Percentiles rank a stretch among this genome's conserved stretches.
Evolutionary conservation across 53 echinoderm and acorn worm species (phyloP).

Genomic region (Apostichopus leukothele): DNA sequence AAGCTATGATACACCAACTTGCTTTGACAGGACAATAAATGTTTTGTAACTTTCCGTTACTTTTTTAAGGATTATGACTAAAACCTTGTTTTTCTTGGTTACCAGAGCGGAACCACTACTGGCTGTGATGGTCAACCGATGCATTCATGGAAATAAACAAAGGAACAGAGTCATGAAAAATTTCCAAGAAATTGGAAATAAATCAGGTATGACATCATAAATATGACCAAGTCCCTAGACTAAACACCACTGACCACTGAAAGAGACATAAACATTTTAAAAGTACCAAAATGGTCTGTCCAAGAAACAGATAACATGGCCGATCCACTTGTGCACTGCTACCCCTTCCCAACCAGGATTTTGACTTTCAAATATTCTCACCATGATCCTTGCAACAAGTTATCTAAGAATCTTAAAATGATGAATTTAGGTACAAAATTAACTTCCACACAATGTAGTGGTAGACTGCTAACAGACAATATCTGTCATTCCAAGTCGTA

Average conservation of each 20-base stretch:
- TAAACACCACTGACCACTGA: neutral
- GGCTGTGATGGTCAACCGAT: neutral
- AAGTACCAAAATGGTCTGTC: too few species aligned
- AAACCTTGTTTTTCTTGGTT: neutral
- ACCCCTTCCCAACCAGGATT: too few species aligned
- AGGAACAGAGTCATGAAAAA: neutral
- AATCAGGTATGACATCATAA: neutral
- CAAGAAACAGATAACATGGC: too few species aligned
- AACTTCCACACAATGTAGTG: too few species aligned
- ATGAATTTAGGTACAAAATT: too few species aligned
- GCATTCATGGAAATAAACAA: neutral
- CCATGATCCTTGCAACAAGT: too few species aligned
- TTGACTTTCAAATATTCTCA: too few species aligned
- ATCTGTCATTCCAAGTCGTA: too few species aligned
- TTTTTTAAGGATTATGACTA: neutral
- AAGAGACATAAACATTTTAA: too few species aligned
- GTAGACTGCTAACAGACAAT: too few species aligned
- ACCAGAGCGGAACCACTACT: neutral
- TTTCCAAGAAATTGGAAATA: constrained; percentile 12
- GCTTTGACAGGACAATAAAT: neutral
- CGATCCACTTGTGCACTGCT: too few species aligned
- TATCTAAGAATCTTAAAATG: too few species aligned
- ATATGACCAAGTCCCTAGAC: neutral
- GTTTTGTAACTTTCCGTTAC: neutral
- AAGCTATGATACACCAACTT: neutral